Evolutionary conservation across 53 echinoderm and acorn worm species (phyloP), one percentile per base, ranked within the genome.

Genomic region (Glandiceps talaboti): DNA sequence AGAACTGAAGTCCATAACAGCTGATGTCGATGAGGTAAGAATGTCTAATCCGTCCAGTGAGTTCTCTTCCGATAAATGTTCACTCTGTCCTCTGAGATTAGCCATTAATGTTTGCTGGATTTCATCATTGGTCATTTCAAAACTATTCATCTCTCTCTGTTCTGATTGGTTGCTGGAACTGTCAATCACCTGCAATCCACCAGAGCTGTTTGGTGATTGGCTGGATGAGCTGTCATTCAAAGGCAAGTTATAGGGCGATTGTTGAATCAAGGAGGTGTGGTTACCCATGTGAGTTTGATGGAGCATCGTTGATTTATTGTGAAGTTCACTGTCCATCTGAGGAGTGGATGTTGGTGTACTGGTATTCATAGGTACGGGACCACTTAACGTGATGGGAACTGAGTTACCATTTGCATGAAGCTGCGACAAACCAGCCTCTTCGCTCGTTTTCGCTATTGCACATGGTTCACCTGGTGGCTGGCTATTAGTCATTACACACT

Each of bases 1-100:
- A 73, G 90, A 90, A 45, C 64, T 45, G 27, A 94, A 81, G 74
- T 90, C 94, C 1, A 91, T 86, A 75, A 88, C 88, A 28, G 87
- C 79, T 12, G 64, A 12, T 6, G 64, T 20, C 6, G 64, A 20
- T 6, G 64, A 12, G 64, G 6, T 20, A 12, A 45, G 64, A 6
- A 45, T 6, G 20, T 45, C 64, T 20, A 45, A 45, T 12, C 6
- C 64, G 64, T 45, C 64, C 6, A 45, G 64, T 12, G 64, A 45
- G 20, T 45, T 45, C 64, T 45, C 64, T 45, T 45, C 64, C 20
- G 20, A 20, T 12, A 12, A 12, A 20, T 45, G 6, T 20, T 45
- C 6, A 20, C 6, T 20, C 6, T 6, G 20, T 20, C 20, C 64
- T 45, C 64, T 45, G 6, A 45, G 64, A 45, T 45, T 45, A 12